These are phyloP conservation scores for Boleophthalmus pectinirostris DNA, from an alignment of 2,113 vertebrate species.

Conservation along the genomic window DNA sequence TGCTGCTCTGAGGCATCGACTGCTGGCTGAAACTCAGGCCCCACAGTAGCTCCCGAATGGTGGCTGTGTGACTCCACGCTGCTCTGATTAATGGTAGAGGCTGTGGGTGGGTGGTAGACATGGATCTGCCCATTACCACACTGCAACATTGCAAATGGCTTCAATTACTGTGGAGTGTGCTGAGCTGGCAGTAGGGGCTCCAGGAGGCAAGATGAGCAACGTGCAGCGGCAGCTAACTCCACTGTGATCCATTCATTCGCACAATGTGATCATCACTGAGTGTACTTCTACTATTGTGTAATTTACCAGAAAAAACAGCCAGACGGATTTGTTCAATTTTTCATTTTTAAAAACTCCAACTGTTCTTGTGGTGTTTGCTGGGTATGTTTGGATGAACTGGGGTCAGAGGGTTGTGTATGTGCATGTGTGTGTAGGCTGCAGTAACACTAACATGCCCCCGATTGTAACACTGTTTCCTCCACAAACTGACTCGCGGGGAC, in stretches of 20 bases:
- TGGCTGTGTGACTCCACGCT: slow-evolving; percentile 67
- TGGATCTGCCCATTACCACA: slow-evolving; percentile 81
- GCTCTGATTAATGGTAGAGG: slow-evolving; percentile 81
- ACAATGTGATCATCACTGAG: slow-evolving; percentile 32
- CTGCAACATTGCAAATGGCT: slow-evolving; percentile 83
- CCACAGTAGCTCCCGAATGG: slow-evolving; percentile 68
- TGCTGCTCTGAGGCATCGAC: slow-evolving; percentile 65
- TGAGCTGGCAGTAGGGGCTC: slow-evolving; percentile 77
- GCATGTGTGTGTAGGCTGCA: slow-evolving; percentile 36
- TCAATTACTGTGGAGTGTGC: slow-evolving; percentile 83
- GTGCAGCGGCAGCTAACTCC: slow-evolving; percentile 52
- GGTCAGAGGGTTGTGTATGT: slow-evolving; percentile 25
- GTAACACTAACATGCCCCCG: slow-evolving; percentile 44
- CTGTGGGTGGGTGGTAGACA: slow-evolving; percentile 81
- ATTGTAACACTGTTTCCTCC: slow-evolving; percentile 67
- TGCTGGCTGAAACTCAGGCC: slow-evolving; percentile 67
- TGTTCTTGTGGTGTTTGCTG: slow-evolving; percentile 1
- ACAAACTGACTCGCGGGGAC: slow-evolving; percentile 65
- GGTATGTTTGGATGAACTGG: slow-evolving; percentile 26
- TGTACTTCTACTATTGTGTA: slow-evolving; percentile 20
- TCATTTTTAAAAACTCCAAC: slow-evolving; percentile 12
- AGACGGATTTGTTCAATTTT: background rate
- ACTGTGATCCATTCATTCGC: slow-evolving; percentile 63
- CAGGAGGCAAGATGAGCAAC: slow-evolving; percentile 67
- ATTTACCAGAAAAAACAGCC: slow-evolving; percentile 11